A percentile compares a stretch with the other conserved stretches of the same genome.
phyloP scores from a whole-genome alignment of 2,113 vertebrate genomes.

The Cephalophus harveyi region DNA sequence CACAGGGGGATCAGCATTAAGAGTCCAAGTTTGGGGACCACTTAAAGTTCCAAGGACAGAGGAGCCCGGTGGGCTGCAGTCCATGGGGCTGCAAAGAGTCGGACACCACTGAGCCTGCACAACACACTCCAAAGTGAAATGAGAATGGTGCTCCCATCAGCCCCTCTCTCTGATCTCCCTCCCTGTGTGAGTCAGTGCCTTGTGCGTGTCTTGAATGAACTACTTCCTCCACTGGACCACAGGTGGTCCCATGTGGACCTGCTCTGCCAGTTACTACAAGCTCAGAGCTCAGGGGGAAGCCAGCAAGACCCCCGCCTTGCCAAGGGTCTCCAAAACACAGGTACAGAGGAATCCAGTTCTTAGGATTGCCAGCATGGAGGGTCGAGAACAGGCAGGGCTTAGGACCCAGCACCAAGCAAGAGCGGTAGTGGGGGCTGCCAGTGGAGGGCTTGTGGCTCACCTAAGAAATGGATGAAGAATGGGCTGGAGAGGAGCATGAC shows the following conservation, averaged over 20 bases:
- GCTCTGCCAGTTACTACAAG: neutral
- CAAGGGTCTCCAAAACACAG: neutral
- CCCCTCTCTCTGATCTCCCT: neutral
- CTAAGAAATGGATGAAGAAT: conserved; percentile 76
- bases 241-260: too few species aligned
- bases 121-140: neutral
- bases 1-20: neutral
- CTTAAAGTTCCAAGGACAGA: neutral
- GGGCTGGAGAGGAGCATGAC: conserved; percentile 76
- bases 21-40: neutral
- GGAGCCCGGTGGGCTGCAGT: neutral
- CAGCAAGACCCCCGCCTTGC: neutral
- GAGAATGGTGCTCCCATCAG: too few species aligned
- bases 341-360: neutral
- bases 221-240: neutral
- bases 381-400: conserved; percentile 47
- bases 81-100: neutral
- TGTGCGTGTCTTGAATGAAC: neutral
- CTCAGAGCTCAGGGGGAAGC: neutral
- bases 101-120: neutral
- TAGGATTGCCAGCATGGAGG: neutral
- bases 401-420: conserved; percentile 59
- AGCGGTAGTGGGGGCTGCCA: neutral
- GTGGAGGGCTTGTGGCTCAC: conserved; percentile 58
- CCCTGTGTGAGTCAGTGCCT: neutral